Conservation (phyloP, 2,113 vertebrate genomes). For the Callipepla californica region DNA sequence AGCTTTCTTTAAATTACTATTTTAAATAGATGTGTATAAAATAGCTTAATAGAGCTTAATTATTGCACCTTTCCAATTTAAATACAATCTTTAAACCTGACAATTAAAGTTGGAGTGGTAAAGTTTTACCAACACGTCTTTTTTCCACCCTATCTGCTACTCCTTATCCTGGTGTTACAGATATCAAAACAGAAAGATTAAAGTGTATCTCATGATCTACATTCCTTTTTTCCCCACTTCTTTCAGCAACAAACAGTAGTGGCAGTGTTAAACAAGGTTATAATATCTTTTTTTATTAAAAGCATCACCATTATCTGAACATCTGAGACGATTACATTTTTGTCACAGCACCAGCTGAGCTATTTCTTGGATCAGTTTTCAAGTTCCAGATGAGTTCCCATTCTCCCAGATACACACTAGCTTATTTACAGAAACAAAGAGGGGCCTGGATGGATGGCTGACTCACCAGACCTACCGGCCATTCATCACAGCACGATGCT, state of each 20-base stretch:
- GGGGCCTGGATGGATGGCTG: neutral
- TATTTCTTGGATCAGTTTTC: conserved; percentile 44
- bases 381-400: conserved; percentile 26
- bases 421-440: conserved; percentile 52
- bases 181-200: neutral
- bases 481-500: conserved; percentile 14
- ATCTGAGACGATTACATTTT: conserved; percentile 1
- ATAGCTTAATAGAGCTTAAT: neutral
- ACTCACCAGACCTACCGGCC: conserved; percentile 28
- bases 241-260: neutral
- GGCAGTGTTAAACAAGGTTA: neutral
- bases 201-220: neutral
- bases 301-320: neutral
- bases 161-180: neutral
- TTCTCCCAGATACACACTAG: conserved; percentile 33
- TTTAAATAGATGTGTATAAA: neutral
- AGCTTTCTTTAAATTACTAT: neutral
- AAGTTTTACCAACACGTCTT: neutral
- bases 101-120: neutral
- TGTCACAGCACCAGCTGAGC: neutral
- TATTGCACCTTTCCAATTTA: neutral
- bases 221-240: neutral
- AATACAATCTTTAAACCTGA: neutral
- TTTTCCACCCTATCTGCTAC: neutral
- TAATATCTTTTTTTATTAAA: neutral